Percentiles rank a stretch among this genome's conserved stretches.
Conservation (phyloP, 2,888 invertebrate genomes). For the Ophion costatus region DNA sequence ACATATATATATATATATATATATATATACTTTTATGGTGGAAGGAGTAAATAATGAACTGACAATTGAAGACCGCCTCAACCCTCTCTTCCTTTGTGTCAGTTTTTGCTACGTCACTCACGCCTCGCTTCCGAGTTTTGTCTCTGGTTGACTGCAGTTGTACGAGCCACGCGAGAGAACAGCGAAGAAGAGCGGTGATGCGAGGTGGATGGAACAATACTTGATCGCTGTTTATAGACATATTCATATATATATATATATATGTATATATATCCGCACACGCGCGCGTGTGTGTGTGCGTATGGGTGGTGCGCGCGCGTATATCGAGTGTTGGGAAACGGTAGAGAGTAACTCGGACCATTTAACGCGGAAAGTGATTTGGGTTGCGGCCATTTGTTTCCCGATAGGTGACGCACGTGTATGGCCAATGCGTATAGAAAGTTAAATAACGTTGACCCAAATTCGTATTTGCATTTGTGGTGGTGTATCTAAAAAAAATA, state of each 20-base stretch:
- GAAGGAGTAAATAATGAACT: constrained; percentile 54
- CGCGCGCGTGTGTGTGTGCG: neutral
- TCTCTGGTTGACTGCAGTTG: constrained; percentile 51
- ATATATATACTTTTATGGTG: neutral
- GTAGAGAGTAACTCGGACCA: neutral
- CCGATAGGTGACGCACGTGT: neutral
- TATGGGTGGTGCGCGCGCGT: no score
- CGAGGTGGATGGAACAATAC: constrained; percentile 40
- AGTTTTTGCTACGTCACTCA: constrained; percentile 53
- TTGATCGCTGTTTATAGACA: constrained; percentile 21
- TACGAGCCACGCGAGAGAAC: constrained; percentile 27
- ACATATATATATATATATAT: neutral
- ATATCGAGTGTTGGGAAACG: neutral
- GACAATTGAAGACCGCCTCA: constrained; percentile 36
- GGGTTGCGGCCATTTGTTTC: neutral
- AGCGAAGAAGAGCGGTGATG: constrained; percentile 44
- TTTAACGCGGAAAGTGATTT: neutral
- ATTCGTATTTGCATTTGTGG: no score
- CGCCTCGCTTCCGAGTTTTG: constrained; percentile 54
- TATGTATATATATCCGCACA: neutral
- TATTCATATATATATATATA: neutral
- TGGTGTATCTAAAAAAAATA: no score
- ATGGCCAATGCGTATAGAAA: neutral
- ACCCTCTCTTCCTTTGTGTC: constrained; percentile 39
- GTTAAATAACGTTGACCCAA: no score